Evolutionary conservation across 2,113 vertebrate species (phyloP), one percentile per base, ranked within the genome.

Genomic region (Pantherophis guttatus): DNA sequence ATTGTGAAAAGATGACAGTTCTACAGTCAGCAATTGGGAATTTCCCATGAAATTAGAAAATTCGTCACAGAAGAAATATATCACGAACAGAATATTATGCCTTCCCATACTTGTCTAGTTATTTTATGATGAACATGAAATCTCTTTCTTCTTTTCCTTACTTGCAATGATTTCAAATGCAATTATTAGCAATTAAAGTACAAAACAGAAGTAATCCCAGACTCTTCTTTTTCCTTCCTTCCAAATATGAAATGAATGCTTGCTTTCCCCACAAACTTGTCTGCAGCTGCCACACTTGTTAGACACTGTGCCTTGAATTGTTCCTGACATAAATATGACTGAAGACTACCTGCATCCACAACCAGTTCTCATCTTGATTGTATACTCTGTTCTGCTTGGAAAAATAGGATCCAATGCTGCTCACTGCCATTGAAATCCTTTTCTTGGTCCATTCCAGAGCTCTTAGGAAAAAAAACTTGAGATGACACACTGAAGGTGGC

Each of bases 81-180:
- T 19, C 44, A 91, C 5, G 29, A 91, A 92, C 86, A 65, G 39
- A 39, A 65, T 54, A 44, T 55, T 88, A 91, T 33, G 65, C 48
- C 48, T 57, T 55, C 91, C 54, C 10, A 88, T 59, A 9, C 90
- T 90, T 94, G 62, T 93, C 90, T 21, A 23, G 59, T 19, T 92
- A 93, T 88, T 96, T 94, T 93, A 94, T 93, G 94, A 93, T 96
- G 91, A 96, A 94, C 96, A 96, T 96, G 95, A 97, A 95, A 85
- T 91, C 93, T 92, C 94, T 70, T 92, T 90, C n/a, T 88, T 62
- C 7, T 90, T 90, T 54, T 81, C 9, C 33, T 93, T 50, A 95
- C 94, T 50, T 24, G 95, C 92, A 89, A 81, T 95, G 90, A 93
- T 94, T 91, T 70, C n/a, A 89, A 95, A 93, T 57, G 24, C 87